Evolutionary conservation across 2,113 vertebrate species (phyloP).

Genomic region (Pseudorhombus dupliciocellatus): DNA sequence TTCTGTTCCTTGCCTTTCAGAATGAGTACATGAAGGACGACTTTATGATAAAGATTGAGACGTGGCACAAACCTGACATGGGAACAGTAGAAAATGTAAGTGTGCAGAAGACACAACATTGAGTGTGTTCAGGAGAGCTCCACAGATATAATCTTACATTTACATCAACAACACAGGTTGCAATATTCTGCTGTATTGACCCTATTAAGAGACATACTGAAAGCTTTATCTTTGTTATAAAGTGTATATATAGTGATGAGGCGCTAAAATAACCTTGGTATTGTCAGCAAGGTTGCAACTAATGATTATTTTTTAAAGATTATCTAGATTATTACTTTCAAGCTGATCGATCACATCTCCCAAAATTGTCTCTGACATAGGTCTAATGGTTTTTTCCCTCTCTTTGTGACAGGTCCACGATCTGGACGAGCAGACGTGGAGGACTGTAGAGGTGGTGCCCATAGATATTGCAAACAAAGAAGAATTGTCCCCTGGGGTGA

Average conservation of each 20-base stretch:
- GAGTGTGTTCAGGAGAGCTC: neutral
- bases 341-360: neutral
- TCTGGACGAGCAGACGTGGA: conserved; percentile 93
- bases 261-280: neutral
- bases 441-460: conserved; percentile 90
- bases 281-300: neutral
- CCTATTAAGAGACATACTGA: neutral
- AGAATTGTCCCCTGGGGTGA: conserved; percentile 90
- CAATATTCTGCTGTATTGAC: neutral
- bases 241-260: neutral
- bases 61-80: conserved; percentile 97
- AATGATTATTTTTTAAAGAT: neutral
- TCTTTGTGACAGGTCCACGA: conserved; percentile 86
- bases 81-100: conserved; percentile 95
- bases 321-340: neutral
- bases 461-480: conserved; percentile 94
- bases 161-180: neutral
- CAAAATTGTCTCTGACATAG: too few relatives aligned
- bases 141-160: too few relatives aligned
- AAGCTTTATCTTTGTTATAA: neutral
- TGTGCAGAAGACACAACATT: conserved; percentile 24
- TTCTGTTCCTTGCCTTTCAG: conserved; percentile 77
- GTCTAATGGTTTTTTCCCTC: neutral
- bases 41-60: conserved; percentile 99
- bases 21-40: conserved; percentile 99